A percentile compares a stretch with the other conserved stretches of the same genome.
Evolutionary conservation across 2,888 invertebrate species (phyloP).

Genomic region (Enchytraeus crypticus): DNA sequence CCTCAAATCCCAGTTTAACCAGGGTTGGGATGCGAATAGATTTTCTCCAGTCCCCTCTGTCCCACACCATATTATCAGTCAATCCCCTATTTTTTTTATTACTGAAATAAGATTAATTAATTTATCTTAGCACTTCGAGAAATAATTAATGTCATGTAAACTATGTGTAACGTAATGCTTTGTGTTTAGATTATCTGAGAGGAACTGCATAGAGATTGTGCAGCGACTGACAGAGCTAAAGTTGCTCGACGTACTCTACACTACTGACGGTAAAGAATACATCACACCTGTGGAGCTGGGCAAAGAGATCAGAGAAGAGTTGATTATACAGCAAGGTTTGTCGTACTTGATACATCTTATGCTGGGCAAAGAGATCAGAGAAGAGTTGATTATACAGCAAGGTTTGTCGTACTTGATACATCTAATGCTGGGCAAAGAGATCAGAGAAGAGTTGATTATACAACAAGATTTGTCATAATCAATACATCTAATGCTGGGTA

Average conservation of each 20-base stretch:
- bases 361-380: constrained; percentile 76
- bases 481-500: constrained; percentile 79
- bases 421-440: constrained; percentile 76
- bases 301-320: constrained; percentile 82
- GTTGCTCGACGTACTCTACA: constrained; percentile 74
- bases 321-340: constrained; percentile 67
- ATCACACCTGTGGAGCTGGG: constrained; percentile 80
- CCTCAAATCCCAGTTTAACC: too few relatives aligned
- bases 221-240: constrained; percentile 73
- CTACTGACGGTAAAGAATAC: constrained; percentile 94
- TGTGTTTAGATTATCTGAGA: constrained; percentile 88
- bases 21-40: too few relatives aligned
- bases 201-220: constrained; percentile 93
- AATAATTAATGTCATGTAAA: too few relatives aligned
- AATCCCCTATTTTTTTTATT: too few relatives aligned
- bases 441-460: constrained; percentile 78
- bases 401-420: constrained; percentile 63
- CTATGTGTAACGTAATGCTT: constrained; percentile 8
- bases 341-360: constrained; percentile 72
- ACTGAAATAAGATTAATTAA: too few relatives aligned
- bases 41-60: too few relatives aligned
- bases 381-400: constrained; percentile 77
- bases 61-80: too few relatives aligned
- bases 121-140: too few relatives aligned
- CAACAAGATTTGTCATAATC: constrained; percentile 58